phyloP scores from a whole-genome alignment of 2,797 vertebrate genomes.

The Platalea minor region DNA sequence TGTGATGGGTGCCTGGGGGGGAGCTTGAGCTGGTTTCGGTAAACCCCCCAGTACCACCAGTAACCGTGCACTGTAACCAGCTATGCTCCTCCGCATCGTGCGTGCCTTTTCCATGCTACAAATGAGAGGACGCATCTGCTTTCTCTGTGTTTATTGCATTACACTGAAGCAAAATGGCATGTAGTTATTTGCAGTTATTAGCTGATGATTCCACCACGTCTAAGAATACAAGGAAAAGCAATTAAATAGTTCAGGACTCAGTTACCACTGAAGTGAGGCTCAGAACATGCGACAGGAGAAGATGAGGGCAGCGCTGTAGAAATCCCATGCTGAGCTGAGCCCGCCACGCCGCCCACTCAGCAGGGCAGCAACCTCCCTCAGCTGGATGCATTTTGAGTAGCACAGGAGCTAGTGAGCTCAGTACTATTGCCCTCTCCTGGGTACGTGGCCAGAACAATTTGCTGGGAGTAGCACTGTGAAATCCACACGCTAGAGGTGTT shows the following conservation, averaged over 20 bases:
- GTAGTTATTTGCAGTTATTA: neutral
- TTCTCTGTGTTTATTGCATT: slow-evolving; percentile 18
- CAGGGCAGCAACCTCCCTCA: neutral
- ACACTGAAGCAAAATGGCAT: neutral
- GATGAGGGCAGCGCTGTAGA: neutral
- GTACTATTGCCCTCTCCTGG: neutral
- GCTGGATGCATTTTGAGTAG: neutral
- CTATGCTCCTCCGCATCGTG: rapidly evolving
- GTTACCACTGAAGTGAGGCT: neutral
- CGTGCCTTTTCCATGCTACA: neutral
- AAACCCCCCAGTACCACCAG: neutral
- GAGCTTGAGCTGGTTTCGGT: neutral
- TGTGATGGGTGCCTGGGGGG: neutral
- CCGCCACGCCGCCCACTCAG: rapidly evolving
- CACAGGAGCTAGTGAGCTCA: neutral
- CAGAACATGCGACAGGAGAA: neutral
- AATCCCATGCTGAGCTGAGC: neutral
- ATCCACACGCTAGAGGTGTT: neutral
- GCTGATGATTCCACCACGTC: neutral
- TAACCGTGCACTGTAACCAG: neutral
- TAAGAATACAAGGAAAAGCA: neutral
- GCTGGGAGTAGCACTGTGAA: neutral
- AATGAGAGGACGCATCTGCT: neutral
- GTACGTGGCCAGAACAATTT: neutral
- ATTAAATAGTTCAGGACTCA: neutral